Evolutionary conservation across 2,797 vertebrate genomes (phyloP).

Genomic region (Halcyon leucocephala): DNA sequence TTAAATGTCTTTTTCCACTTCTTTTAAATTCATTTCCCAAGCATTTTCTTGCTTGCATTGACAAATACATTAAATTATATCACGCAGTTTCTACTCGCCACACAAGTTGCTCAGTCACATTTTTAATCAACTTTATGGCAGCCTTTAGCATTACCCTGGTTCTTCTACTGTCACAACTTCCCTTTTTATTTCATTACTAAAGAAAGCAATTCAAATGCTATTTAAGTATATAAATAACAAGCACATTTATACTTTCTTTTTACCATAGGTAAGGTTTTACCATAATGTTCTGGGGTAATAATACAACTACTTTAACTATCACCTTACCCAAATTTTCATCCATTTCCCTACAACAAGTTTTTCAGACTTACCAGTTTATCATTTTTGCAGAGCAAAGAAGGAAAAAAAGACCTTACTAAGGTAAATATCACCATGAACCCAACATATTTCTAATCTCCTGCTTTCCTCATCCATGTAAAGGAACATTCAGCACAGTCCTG

Average conservation of each 20-base stretch:
- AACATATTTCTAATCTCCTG: neutral
- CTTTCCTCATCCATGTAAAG: neutral
- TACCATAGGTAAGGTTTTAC: neutral
- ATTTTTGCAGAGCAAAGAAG: neutral
- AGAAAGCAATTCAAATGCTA: neutral
- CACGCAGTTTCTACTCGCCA: neutral
- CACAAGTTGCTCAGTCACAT: neutral
- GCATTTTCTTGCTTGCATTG: neutral
- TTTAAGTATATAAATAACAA: neutral
- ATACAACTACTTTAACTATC: accelerated
- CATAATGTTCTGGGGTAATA: neutral
- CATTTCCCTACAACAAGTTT: neutral
- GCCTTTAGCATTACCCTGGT: neutral
- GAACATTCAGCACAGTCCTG: neutral
- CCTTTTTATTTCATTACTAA: neutral
- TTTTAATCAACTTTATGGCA: neutral
- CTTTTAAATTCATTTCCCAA: neutral
- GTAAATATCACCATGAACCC: neutral
- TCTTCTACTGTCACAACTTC: neutral
- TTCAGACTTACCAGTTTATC: neutral
- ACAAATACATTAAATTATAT: neutral
- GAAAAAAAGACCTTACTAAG: neutral
- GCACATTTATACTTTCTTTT: neutral
- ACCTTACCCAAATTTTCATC: neutral
- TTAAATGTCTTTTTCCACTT: neutral